phyloP scores from a whole-genome alignment of 2,888 invertebrate genomes.

The Bellardia bayeri region DNA sequence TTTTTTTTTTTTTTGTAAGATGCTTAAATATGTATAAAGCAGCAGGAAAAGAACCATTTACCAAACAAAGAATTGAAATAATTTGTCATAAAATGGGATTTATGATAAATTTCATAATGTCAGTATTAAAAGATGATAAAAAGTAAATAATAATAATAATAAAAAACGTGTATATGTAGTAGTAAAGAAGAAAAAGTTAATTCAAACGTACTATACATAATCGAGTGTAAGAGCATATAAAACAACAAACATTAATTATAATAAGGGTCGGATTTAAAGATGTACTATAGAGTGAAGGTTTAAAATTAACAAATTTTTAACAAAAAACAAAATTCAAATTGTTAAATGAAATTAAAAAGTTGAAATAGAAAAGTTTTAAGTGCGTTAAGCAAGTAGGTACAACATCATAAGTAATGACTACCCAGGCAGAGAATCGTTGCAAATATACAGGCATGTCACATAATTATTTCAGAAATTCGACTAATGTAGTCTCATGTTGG shows the following conservation, averaged over 20 bases:
- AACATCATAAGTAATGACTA: too few relatives aligned
- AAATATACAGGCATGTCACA: too few relatives aligned
- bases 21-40: not conserved
- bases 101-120: slow-evolving; percentile 48
- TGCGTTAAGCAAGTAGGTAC: too few relatives aligned
- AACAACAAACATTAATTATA: not conserved
- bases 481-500: too few relatives aligned
- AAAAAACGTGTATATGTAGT: slow-evolving; percentile 10
- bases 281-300: not conserved
- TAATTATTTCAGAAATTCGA: too few relatives aligned
- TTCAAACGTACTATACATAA: too few relatives aligned
- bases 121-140: slow-evolving; percentile 36
- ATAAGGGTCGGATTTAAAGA: slow-evolving; percentile 30
- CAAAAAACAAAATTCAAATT: not conserved
- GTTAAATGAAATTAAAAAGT: too few relatives aligned
- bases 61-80: slow-evolving; percentile 11
- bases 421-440: too few relatives aligned
- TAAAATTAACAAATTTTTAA: not conserved
- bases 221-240: not conserved
- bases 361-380: too few relatives aligned
- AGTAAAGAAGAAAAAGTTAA: too few relatives aligned
- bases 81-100: slow-evolving; percentile 66
- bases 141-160: slow-evolving; percentile 25
- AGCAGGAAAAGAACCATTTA: not conserved
- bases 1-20: not conserved